Conservation (phyloP, 2,888 invertebrate species). For the Imbricaverruca yamaguchii region DNA sequence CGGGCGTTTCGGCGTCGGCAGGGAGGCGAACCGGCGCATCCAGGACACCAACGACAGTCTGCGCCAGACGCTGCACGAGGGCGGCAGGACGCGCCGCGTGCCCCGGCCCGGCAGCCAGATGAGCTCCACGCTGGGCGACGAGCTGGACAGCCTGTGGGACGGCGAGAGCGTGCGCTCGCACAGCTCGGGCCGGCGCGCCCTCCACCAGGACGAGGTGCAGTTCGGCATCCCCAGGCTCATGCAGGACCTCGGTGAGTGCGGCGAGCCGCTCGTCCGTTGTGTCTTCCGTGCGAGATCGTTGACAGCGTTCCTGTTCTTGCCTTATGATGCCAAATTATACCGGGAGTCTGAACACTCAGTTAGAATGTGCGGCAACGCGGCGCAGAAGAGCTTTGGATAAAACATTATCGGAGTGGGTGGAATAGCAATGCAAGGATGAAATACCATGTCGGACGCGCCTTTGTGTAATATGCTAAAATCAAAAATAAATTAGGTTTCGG, state of each 20-base stretch:
- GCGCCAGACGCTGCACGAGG: slow-evolving; percentile 35
- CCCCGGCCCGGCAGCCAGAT: slow-evolving; percentile 12
- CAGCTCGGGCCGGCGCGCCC: slow-evolving; percentile 22
- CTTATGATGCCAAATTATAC: too few species aligned
- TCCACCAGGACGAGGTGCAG: slow-evolving; percentile 28
- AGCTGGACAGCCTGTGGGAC: slow-evolving; percentile 20
- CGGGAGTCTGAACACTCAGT: too few species aligned
- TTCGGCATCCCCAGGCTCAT: slow-evolving; percentile 30
- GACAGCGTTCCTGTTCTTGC: neutral
- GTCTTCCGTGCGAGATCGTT: too few species aligned
- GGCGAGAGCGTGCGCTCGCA: slow-evolving; percentile 27
- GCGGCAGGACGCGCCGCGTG: slow-evolving; percentile 17
- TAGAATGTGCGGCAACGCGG: too few species aligned
- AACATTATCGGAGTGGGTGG: too few species aligned
- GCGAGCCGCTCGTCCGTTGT: too few species aligned
- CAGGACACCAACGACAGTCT: slow-evolving; percentile 53
- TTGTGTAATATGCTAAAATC: too few species aligned
- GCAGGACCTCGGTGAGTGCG: slow-evolving; percentile 30
- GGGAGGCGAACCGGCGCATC: slow-evolving; percentile 51
- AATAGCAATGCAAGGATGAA: too few species aligned
- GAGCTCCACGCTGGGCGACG: slow-evolving; percentile 16
- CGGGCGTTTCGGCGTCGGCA: slow-evolving; percentile 37
- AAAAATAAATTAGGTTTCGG: too few species aligned
- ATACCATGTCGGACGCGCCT: too few species aligned
- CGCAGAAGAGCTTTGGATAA: too few species aligned